A percentile compares a stretch with the other conserved stretches of the same genome.
phyloP scores from a whole-genome alignment of 2,113 vertebrate species.

The Myiagra hebetior region DNA sequence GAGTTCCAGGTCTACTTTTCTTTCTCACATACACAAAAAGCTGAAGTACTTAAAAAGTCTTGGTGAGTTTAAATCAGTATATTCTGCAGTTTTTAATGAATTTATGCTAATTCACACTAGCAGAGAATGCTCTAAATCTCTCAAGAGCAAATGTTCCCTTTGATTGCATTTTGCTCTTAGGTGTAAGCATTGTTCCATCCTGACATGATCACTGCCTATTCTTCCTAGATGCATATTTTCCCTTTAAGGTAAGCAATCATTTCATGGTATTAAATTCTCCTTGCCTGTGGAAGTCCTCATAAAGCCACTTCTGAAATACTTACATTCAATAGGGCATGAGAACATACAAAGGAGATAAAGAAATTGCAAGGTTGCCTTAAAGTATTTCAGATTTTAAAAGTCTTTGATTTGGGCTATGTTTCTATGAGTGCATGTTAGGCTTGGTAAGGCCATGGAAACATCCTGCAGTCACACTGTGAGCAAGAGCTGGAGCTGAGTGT shows the following conservation, averaged over 20 bases:
- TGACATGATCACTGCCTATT: neutral
- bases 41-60: neutral
- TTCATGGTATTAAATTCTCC: neutral
- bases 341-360: neutral
- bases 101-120: neutral
- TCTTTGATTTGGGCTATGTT: neutral
- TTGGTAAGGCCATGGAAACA: neutral
- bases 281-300: neutral
- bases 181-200: neutral
- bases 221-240: neutral
- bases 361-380: neutral
- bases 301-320: neutral
- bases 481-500: neutral
- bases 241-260: neutral
- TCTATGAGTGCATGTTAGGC: neutral
- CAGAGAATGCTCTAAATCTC: neutral
- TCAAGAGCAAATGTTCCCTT: neutral
- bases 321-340: neutral
- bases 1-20: neutral
- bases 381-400: neutral
- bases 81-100: neutral
- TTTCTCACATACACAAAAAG: neutral
- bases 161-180: slow-evolving; percentile 23
- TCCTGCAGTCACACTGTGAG: neutral
- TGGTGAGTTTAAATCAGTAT: neutral